Percentiles rank a stretch among this genome's conserved stretches.
These are phyloP conservation scores for Gasterosteus nipponicus DNA, from an alignment of 2,113 vertebrate species.

Conservation along the genomic window DNA sequence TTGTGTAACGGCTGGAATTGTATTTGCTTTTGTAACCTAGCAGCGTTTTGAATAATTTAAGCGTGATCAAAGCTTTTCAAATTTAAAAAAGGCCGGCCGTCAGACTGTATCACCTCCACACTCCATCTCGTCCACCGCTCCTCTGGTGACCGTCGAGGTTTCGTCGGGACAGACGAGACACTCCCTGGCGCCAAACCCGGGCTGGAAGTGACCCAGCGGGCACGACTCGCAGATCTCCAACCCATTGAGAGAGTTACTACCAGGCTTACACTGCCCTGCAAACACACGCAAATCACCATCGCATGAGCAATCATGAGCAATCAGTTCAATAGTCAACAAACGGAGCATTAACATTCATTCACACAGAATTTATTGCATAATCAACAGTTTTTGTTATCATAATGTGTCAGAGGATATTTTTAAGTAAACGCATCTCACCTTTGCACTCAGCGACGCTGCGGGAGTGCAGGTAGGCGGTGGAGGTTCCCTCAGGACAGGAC, in stretches of 20 bases:
- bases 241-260: constrained; percentile 91
- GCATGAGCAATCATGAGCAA: background rate
- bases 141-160: constrained; percentile 93
- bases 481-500: constrained; percentile 88
- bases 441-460: constrained; percentile 90
- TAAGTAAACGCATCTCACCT: constrained; percentile 76
- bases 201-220: constrained; percentile 91
- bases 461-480: constrained; percentile 93
- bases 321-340: background rate
- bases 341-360: background rate
- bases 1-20: constrained; percentile 9
- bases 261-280: constrained; percentile 93
- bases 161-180: constrained; percentile 88
- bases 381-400: background rate
- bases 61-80: constrained; percentile 9
- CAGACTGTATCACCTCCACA: constrained; percentile 88
- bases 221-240: constrained; percentile 97
- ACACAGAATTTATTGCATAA: background rate
- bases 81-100: constrained; percentile 10
- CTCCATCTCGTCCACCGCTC: constrained; percentile 86
- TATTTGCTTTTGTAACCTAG: constrained; percentile 42
- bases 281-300: constrained; percentile 2
- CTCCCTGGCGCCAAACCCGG: constrained; percentile 84
- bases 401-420: background rate
- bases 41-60: constrained; percentile 3